These are phyloP conservation scores for Chionoecetes opilio DNA, from an alignment of 1,140 invertebrate species.

Conservation along the genomic window DNA sequence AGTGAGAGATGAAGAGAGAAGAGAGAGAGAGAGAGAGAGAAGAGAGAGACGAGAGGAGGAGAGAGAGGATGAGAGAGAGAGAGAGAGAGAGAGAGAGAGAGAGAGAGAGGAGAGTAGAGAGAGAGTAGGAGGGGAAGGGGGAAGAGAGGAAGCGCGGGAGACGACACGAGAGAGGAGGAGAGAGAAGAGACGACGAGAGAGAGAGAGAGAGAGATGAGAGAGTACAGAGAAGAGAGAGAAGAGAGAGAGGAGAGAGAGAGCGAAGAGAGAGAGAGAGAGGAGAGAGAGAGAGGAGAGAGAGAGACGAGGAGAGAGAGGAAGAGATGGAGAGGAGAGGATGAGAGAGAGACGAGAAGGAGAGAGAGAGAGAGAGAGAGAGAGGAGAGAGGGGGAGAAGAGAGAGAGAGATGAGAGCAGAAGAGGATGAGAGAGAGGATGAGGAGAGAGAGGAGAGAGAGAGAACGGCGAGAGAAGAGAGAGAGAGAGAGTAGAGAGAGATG, in stretches of 20 bases:
- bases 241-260: neutral
- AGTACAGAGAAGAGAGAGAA: too few relatives aligned
- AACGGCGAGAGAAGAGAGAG: neutral
- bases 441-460: neutral
- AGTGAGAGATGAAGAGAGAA: too few relatives aligned
- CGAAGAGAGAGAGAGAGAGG: neutral
- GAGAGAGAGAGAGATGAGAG: too few relatives aligned
- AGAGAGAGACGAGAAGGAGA: neutral
- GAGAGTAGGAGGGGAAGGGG: neutral
- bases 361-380: neutral
- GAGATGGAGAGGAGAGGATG: constrained; percentile 38
- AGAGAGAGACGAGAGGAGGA: neutral
- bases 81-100: too few relatives aligned
- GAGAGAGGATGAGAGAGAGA: neutral
- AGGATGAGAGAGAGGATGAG: neutral
- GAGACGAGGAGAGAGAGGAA: too few relatives aligned
- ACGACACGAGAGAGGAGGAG: too few relatives aligned
- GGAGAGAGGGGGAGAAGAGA: too few relatives aligned
- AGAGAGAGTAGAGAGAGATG: too few relatives aligned
- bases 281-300: neutral
- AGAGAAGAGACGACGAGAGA: neutral
- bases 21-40: constrained; percentile 5
- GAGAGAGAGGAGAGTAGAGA: too few relatives aligned
- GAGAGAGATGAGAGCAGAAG: constrained; percentile 30
- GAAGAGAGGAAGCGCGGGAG: neutral